Conservation (phyloP, 1,140 invertebrate species). For the Drosophila bipectinata region DNA sequence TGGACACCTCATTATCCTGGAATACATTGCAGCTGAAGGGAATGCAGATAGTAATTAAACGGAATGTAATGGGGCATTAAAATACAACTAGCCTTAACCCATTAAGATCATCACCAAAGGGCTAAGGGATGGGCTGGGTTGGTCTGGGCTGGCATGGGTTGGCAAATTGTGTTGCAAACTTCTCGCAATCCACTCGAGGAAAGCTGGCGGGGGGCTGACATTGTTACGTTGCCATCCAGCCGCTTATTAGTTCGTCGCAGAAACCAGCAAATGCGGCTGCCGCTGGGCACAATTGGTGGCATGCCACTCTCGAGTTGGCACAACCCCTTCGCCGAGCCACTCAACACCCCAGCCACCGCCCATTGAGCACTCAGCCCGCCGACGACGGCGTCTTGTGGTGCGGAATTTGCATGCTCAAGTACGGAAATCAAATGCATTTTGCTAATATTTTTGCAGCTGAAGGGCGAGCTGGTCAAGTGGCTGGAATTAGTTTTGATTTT, state of each 20-base stretch:
- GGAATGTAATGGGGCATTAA: slow-evolving; percentile 25
- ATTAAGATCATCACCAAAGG: slow-evolving; percentile 22
- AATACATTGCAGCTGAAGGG: neutral
- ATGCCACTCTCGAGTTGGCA: slow-evolving; percentile 17
- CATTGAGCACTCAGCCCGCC: neutral
- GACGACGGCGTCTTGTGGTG: slow-evolving; percentile 35
- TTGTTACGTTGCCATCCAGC: slow-evolving; percentile 29
- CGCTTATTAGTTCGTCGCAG: slow-evolving; percentile 66
- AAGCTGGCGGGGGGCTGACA: slow-evolving; percentile 32
- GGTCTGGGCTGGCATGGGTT: neutral
- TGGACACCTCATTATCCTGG: slow-evolving; percentile 62
- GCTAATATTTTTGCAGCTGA: slow-evolving; percentile 37
- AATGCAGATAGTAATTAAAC: slow-evolving; percentile 15
- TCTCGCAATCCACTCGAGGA: slow-evolving; percentile 61
- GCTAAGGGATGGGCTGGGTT: neutral
- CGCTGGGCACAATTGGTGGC: slow-evolving; percentile 74
- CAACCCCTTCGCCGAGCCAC: slow-evolving; percentile 5
- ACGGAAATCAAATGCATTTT: slow-evolving; percentile 48
- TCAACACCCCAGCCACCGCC: slow-evolving; percentile 1
- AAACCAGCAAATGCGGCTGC: slow-evolving; percentile 72
- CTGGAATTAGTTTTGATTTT: slow-evolving; percentile 53
- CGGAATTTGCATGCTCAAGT: slow-evolving; percentile 41
- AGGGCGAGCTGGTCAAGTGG: slow-evolving; percentile 42
- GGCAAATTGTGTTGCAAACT: slow-evolving; percentile 32
- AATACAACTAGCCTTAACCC: slow-evolving; percentile 29